phyloP scores from a whole-genome alignment of 2,113 vertebrate species.

The Hydropotes inermis region DNA sequence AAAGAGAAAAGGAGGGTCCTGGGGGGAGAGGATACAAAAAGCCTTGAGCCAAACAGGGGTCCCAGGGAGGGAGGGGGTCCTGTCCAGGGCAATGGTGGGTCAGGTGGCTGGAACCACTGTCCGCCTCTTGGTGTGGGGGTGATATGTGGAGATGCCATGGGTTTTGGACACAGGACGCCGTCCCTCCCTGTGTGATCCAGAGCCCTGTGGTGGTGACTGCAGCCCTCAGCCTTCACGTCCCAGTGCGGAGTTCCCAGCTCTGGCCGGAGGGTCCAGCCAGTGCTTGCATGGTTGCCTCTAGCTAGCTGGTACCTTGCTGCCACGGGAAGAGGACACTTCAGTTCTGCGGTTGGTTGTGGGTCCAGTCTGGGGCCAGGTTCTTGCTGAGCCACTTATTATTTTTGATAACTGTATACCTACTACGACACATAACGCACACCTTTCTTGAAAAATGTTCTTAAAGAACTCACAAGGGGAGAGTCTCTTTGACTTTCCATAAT shows the following conservation, averaged over 20 bases:
- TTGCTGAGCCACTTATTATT: background rate
- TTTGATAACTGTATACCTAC: background rate
- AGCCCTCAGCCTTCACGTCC: no score
- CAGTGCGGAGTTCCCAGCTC: background rate
- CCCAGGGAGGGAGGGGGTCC: no score
- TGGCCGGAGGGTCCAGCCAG: background rate
- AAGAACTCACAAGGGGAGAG: background rate
- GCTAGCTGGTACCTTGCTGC: background rate
- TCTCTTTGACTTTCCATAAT: slow-evolving; percentile 68
- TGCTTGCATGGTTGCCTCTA: rapidly evolving
- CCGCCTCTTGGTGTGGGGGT: background rate
- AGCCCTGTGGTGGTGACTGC: background rate
- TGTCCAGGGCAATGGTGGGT: background rate
- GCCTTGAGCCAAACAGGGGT: background rate
- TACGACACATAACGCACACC: background rate
- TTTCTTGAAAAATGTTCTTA: background rate
- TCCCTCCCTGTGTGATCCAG: background rate
- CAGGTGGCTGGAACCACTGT: rapidly evolving
- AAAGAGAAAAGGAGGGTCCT: background rate
- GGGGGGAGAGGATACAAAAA: background rate
- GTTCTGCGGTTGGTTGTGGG: background rate
- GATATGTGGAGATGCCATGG: rapidly evolving
- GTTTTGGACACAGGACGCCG: background rate
- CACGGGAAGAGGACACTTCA: background rate
- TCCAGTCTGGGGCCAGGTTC: background rate